These are phyloP conservation scores for Pantherophis alleghaniensis DNA, from an alignment of 2,797 vertebrate species.

Conservation along the genomic window DNA sequence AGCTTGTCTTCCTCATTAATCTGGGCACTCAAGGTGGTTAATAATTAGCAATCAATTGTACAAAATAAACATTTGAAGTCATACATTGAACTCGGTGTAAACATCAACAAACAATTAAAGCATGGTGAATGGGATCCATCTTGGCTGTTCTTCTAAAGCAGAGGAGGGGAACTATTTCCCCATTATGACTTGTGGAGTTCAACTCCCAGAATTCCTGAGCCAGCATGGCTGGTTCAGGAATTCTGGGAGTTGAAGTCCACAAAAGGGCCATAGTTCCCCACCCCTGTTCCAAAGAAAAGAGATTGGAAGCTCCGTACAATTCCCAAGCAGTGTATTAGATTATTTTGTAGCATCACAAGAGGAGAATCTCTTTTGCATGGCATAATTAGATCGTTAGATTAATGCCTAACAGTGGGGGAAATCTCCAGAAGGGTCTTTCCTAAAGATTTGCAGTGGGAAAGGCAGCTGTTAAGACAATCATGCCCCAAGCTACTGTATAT, in stretches of 20 bases:
- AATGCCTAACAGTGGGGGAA: background rate
- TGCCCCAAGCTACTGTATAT: background rate
- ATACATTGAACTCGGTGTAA: background rate
- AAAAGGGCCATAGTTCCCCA: background rate
- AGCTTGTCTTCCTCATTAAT: background rate
- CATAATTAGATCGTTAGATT: background rate
- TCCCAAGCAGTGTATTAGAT: background rate
- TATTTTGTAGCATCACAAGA: background rate
- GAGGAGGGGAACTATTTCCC: background rate
- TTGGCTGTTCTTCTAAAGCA: background rate
- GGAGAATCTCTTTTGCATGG: background rate
- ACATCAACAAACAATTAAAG: background rate
- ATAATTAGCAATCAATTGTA: background rate
- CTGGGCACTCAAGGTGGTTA: background rate
- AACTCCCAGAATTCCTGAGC: background rate
- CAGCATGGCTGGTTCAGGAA: background rate
- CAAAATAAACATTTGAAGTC: background rate
- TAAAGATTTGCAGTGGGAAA: background rate
- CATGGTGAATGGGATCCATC: background rate
- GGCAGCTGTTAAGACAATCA: background rate
- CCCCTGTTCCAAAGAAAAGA: background rate
- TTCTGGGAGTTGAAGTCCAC: background rate
- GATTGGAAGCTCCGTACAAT: background rate
- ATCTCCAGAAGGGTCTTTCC: background rate
- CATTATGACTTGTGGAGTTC: background rate